These are phyloP conservation scores for Nycticryphes semicollaris DNA, from an alignment of 2,113 vertebrate species.

Conservation along the genomic window DNA sequence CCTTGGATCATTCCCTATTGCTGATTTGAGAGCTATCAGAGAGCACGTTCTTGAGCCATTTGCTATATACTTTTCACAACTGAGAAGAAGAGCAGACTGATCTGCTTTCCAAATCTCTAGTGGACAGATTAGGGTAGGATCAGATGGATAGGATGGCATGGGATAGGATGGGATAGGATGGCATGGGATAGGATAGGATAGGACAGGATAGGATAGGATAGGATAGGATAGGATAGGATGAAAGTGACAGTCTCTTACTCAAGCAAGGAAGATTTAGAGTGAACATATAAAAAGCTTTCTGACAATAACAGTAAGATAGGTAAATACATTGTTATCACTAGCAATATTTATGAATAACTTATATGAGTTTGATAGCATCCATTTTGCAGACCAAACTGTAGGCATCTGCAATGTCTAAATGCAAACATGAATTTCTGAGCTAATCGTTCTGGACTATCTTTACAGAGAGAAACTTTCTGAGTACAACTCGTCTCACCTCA, in stretches of 20 bases:
- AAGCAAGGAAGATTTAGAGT: neutral
- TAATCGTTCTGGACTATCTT: neutral
- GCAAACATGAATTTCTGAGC: neutral
- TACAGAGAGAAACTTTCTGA: neutral
- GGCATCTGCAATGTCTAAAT: neutral
- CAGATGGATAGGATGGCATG: neutral
- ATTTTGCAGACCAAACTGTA: neutral
- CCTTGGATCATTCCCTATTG: neutral
- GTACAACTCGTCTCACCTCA: neutral
- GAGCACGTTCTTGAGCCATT: neutral
- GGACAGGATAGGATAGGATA: neutral
- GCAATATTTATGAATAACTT: neutral
- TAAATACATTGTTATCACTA: neutral
- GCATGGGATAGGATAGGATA: neutral
- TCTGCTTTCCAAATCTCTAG: neutral
- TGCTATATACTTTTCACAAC: neutral
- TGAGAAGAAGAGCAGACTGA: neutral
- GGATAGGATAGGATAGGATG: neutral
- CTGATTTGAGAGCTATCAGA: neutral
- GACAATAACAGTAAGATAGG: neutral
- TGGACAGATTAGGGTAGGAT: neutral
- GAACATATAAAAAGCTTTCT: neutral
- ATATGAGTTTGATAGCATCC: neutral
- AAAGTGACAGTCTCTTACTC: neutral
- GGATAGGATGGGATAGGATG: neutral